Evolutionary conservation across 1,140 invertebrate species (phyloP).

Genomic region (Brachionus rubens): DNA sequence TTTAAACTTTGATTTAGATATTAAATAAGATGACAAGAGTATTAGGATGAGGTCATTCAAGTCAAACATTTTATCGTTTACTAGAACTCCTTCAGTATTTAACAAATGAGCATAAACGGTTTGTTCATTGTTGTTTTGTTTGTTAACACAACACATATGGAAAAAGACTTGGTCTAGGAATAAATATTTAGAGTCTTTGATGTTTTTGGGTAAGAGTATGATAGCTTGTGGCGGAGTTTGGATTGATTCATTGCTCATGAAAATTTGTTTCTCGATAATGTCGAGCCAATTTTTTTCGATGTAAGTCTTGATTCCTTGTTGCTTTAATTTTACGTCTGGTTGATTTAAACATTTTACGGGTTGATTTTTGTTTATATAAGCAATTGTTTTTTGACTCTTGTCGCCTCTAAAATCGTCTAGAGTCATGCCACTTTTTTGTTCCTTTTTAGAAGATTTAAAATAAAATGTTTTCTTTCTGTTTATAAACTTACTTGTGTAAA

Average conservation of each 20-base stretch:
- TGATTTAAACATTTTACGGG: too few relatives aligned
- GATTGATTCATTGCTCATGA: neutral
- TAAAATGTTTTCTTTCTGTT: too few relatives aligned
- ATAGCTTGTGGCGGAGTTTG: neutral
- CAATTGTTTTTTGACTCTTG: neutral
- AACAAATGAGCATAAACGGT: neutral
- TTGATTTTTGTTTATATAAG: too few relatives aligned
- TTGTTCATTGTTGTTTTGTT: neutral
- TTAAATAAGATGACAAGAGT: neutral
- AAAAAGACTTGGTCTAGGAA: neutral
- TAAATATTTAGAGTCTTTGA: neutral
- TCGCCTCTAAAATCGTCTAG: neutral
- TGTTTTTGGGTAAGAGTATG: neutral
- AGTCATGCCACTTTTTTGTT: slow-evolving; percentile 7
- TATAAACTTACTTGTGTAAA: neutral
- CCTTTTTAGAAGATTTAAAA: neutral
- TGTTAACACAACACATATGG: neutral
- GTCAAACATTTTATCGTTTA: neutral
- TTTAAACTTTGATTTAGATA: slow-evolving; percentile 11
- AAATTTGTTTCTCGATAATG: neutral
- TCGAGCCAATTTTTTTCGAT: neutral
- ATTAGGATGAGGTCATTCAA: neutral
- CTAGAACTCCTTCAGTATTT: neutral
- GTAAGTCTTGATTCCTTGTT: too few relatives aligned
- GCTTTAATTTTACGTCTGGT: too few relatives aligned